Percentiles rank a stretch among this genome's conserved stretches.
Evolutionary conservation across 2,113 vertebrate species (phyloP).

Genomic region (Alligator mississippiensis): DNA sequence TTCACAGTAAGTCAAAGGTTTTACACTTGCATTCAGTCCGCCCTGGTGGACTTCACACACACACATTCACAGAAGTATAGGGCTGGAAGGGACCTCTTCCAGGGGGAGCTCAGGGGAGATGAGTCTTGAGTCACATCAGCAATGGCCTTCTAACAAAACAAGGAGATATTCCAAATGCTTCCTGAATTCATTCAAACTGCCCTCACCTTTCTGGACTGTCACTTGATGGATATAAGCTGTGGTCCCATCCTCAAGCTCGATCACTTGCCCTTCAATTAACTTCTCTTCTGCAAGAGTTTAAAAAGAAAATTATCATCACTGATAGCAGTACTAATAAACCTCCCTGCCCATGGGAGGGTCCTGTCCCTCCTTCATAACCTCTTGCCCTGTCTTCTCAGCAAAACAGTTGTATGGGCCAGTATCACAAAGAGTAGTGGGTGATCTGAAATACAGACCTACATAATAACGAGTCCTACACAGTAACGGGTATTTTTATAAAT

Average conservation of each 20-base stretch:
- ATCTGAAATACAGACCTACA: too few relatives aligned
- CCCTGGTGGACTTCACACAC: background rate
- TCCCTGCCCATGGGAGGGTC: background rate
- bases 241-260: slow-evolving; percentile 85
- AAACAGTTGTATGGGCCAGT: background rate
- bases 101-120: background rate
- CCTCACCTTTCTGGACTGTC: slow-evolving; percentile 83
- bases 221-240: slow-evolving; percentile 86
- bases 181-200: background rate
- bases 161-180: background rate
- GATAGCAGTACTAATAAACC: background rate
- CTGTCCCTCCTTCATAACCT: background rate
- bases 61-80: too few relatives aligned
- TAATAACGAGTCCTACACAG: background rate
- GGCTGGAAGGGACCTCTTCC: background rate
- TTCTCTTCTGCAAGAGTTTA: slow-evolving; percentile 77
- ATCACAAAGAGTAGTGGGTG: background rate
- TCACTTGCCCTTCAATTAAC: slow-evolving; percentile 83
- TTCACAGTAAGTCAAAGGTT: background rate
- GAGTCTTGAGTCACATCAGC: background rate
- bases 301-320: background rate
- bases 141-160: background rate
- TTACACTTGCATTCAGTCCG: background rate
- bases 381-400: background rate
- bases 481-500: background rate